A percentile compares a stretch with the other conserved stretches of the same genome.
Conservation (phyloP, 2,797 vertebrate species). For the Acanthis flammea region DNA sequence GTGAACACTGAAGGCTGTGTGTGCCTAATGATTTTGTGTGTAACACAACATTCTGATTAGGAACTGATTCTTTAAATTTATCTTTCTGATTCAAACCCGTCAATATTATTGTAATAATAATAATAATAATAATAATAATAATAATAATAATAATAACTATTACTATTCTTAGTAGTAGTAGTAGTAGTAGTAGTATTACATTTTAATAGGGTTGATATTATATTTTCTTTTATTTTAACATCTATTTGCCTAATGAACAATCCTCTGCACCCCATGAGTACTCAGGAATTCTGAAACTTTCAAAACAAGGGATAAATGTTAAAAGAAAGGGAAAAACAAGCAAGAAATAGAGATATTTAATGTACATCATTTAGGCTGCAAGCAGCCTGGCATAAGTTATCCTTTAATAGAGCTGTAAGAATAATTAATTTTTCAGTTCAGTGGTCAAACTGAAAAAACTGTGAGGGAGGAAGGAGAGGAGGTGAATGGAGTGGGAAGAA, state of each 20-base stretch:
- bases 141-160: too few species aligned
- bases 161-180: too few species aligned
- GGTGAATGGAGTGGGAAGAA: not conserved
- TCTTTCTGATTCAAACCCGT: not conserved
- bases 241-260: not conserved
- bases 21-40: not conserved
- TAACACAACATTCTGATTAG: not conserved
- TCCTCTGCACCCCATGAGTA: fast-evolving
- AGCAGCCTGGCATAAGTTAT: slow-evolving; percentile 19
- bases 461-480: slow-evolving; percentile 21
- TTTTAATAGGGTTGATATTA: too few species aligned
- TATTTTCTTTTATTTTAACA: not conserved
- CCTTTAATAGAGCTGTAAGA: slow-evolving; percentile 59
- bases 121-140: too few species aligned
- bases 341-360: slow-evolving; percentile 6
- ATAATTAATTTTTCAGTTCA: slow-evolving; percentile 68
- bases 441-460: slow-evolving; percentile 55
- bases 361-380: not conserved
- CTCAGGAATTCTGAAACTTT: not conserved
- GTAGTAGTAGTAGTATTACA: too few species aligned
- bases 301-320: not conserved
- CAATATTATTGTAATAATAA: too few species aligned
- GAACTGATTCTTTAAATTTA: not conserved
- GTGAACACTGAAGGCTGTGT: not conserved
- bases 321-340: not conserved